Percentiles rank a stretch among this genome's conserved stretches.
Conservation (phyloP, 2,113 vertebrate species). For the Ellobius talpinus region DNA sequence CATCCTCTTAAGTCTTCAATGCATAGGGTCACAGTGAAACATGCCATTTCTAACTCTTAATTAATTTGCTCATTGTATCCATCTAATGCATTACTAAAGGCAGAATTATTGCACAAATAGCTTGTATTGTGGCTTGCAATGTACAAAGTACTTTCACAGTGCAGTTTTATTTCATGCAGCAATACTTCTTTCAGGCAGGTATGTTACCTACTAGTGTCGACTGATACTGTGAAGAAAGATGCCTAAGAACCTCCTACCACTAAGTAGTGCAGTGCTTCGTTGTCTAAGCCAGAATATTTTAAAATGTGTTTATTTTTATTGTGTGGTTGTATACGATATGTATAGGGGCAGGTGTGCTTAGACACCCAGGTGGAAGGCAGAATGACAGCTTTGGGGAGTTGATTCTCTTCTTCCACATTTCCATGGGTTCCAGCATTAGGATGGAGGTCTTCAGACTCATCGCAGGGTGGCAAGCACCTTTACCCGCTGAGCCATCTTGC, state of each 20-base stretch:
- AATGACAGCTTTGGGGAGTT: neutral
- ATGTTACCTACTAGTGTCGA: neutral
- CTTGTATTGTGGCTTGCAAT: slow-evolving; percentile 22
- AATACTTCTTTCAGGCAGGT: neutral
- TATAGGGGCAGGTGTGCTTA: neutral
- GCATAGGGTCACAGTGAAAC: neutral
- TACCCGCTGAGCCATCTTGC: neutral
- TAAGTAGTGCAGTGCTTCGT: neutral
- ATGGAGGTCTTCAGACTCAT: neutral
- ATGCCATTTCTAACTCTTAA: neutral
- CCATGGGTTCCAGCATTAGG: neutral
- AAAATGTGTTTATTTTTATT: neutral
- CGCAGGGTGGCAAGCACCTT: neutral
- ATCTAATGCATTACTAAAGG: slow-evolving; percentile 30
- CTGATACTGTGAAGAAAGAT: neutral
- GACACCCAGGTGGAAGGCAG: neutral
- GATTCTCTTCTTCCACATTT: neutral
- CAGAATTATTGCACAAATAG: neutral
- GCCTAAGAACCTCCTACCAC: neutral
- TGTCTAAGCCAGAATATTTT: slow-evolving; percentile 61
- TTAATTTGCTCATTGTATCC: neutral
- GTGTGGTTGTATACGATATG: neutral
- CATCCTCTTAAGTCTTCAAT: neutral
- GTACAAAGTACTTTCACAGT: slow-evolving; percentile 50
- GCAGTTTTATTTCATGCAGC: slow-evolving; percentile 20